Base-by-base conservation (phyloP, 2,113 vertebrate species). In the Leucopternis melanops region DNA sequence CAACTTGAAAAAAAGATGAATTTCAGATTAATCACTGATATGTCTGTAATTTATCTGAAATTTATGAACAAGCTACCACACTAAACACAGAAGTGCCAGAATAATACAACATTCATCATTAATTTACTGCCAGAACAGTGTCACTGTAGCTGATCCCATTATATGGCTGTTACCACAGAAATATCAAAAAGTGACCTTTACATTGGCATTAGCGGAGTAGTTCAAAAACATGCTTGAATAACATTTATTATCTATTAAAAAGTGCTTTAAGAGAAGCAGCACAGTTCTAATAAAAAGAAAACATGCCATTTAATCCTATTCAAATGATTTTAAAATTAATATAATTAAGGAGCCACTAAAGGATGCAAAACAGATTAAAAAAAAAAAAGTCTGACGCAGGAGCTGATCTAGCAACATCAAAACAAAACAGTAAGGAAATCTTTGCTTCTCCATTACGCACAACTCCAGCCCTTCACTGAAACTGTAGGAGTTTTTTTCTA, bases 181-280 rank as follows among this genome's bases (percentile, higher is more conserved):
- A 92, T 91, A 90, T 67, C 85, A 77, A 57, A 65, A 91, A 87
- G n/a, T 78, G 91, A 70, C 71, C 74, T 95, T 95, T 92, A 91
- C 44, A 34, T 31, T 92, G 61, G 42, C 63, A 83, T 81, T 81
- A 94, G 32, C 16, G 27, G 18, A 90, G 26, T 26, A 77, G 70
- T 77, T 95, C 25, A 66, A 86, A 95, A 93, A 7, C 55, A 70
- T 1, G 8, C 50, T 7, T 66, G 36, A 50, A 42, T 89, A 92
- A 91, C 69, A 83, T 38, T 74, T 82, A 86, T 73, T 83, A 83
- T 71, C 55, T 66, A 52, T 59, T 59, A 49, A 88, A 50, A 69
- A n/a, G 31, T 34, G 3, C 62, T 92, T 83, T 78, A 81, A 78
- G 59, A 75, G 75, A 81, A 92, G 52, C 38, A 75, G 57, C 25